Percentiles rank a stretch among this genome's conserved stretches.
phyloP scores from a whole-genome alignment of 2,888 invertebrate genomes.

The Mythimna impura region DNA sequence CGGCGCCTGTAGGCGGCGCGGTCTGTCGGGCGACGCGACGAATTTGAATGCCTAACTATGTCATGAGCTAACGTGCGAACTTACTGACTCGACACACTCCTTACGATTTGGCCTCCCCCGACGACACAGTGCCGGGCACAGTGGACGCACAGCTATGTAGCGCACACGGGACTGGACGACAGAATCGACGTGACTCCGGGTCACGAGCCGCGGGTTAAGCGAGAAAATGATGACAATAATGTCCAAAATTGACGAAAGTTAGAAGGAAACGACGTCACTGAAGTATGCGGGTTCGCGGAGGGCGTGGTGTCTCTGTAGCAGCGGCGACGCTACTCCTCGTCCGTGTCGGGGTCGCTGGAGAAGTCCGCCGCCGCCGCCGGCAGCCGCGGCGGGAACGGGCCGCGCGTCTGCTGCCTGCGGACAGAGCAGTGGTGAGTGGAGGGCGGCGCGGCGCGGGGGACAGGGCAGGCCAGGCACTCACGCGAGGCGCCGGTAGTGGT shows the following conservation, averaged over 20 bases:
- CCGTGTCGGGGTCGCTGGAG: conserved; percentile 97
- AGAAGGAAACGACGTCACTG: conserved; percentile 7
- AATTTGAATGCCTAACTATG: conserved; percentile 46
- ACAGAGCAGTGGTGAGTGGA: too few relatives aligned
- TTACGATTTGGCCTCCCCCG: conserved; percentile 47
- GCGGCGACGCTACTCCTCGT: conserved; percentile 93
- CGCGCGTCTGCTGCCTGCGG: conserved; percentile 93
- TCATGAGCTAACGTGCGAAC: conserved; percentile 23
- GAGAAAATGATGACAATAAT: not conserved
- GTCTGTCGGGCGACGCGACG: conserved; percentile 8
- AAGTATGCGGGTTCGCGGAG: not conserved
- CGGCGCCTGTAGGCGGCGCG: conserved; percentile 3
- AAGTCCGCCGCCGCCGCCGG: conserved; percentile 90
- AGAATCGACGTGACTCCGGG: not conserved
- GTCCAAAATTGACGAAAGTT: conserved; percentile 21
- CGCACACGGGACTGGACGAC: not conserved
- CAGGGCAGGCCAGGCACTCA: conserved; percentile 75
- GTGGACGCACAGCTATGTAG: not conserved
- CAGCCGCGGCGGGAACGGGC: conserved; percentile 92
- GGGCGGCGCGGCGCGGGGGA: too few relatives aligned
- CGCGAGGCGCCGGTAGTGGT: conserved; percentile 96
- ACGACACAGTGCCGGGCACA: not conserved
- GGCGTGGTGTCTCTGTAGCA: not conserved
- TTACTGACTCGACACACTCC: conserved; percentile 41
- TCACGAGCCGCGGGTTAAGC: not conserved